These are phyloP conservation scores for Origma solitaria DNA, from an alignment of 2,113 vertebrate genomes.

Conservation along the genomic window DNA sequence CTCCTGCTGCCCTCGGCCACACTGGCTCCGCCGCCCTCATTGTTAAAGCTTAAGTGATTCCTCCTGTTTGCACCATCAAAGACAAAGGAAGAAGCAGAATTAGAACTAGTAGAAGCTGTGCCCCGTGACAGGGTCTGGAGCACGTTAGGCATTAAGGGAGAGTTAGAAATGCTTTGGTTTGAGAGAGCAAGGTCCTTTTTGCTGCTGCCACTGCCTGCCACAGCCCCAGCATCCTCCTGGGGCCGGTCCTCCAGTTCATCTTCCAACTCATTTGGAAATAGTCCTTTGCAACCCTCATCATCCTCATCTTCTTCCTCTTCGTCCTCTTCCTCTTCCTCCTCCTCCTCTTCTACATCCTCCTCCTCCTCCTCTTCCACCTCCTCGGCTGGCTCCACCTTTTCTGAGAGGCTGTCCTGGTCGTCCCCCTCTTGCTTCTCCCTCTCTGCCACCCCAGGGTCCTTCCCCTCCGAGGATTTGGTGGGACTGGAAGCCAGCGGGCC, in stretches of 20 bases:
- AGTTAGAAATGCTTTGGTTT: conserved; percentile 99
- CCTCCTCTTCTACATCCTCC: conserved; percentile 74
- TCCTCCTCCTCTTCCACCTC: conserved; percentile 78
- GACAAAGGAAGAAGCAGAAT: conserved; percentile 89
- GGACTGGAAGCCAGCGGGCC: conserved; percentile 82
- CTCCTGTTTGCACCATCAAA: conserved; percentile 90
- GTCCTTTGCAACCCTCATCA: conserved; percentile 81
- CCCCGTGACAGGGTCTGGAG: conserved; percentile 91
- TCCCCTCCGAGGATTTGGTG: conserved; percentile 87
- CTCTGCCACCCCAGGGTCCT: conserved; percentile 70
- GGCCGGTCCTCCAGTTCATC: conserved; percentile 86
- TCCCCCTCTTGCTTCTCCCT: conserved; percentile 71
- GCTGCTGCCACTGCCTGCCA: conserved; percentile 80
- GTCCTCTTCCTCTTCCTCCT: conserved; percentile 83
- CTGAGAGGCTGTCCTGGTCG: conserved; percentile 65
- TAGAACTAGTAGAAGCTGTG: conserved; percentile 87
- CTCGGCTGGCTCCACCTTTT: conserved; percentile 72
- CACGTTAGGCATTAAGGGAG: conserved; percentile 99
- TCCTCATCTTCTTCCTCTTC: conserved; percentile 91
- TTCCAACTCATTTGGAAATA: conserved; percentile 80
- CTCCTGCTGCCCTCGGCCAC: conserved; percentile 88
- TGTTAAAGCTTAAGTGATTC: conserved; percentile 99
- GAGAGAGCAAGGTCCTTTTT: conserved; percentile 95
- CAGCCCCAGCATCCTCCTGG: conserved; percentile 78
- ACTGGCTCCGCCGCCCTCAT: conserved; percentile 87